Percentiles rank a stretch among this genome's conserved stretches.
Conservation (phyloP, 2,113 vertebrate species). For the Pteropus alecto region DNA sequence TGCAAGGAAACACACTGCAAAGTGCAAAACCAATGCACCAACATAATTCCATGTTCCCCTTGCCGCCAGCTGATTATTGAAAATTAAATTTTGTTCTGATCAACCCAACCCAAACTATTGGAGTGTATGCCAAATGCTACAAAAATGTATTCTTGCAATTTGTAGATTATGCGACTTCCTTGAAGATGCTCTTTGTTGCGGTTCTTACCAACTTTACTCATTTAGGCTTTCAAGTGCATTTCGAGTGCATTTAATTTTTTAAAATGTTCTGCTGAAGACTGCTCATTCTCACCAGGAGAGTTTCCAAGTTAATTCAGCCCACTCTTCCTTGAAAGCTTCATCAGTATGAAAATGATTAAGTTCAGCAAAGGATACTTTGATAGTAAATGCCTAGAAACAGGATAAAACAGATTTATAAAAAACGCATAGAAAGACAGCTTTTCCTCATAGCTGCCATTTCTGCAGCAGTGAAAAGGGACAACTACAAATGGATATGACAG, state of each 20-base stretch:
- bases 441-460: background rate
- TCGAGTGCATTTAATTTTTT: slow-evolving; percentile 63
- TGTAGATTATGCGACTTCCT: background rate
- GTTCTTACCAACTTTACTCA: slow-evolving; percentile 49
- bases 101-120: slow-evolving; percentile 54
- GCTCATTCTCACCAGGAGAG: slow-evolving; percentile 45
- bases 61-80: slow-evolving; percentile 49
- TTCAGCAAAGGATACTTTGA: slow-evolving; percentile 40
- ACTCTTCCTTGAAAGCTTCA: slow-evolving; percentile 55
- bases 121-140: slow-evolving; percentile 17
- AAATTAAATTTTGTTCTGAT: slow-evolving; percentile 75
- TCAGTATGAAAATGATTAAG: slow-evolving; percentile 43
- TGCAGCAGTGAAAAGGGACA: background rate
- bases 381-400: slow-evolving; percentile 22
- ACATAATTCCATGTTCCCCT: slow-evolving; percentile 61
- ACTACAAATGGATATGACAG: background rate
- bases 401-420: background rate
- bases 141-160: slow-evolving; percentile 41
- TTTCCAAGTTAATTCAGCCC: slow-evolving; percentile 40
- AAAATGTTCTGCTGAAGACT: slow-evolving; percentile 19
- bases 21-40: slow-evolving; percentile 29
- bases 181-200: slow-evolving; percentile 31
- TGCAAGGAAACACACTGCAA: slow-evolving; percentile 45
- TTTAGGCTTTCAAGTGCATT: slow-evolving; percentile 37
- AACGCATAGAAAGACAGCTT: background rate